Conservation (phyloP, 2,113 vertebrate genomes). For the Melanotaenia duboulayi region DNA sequence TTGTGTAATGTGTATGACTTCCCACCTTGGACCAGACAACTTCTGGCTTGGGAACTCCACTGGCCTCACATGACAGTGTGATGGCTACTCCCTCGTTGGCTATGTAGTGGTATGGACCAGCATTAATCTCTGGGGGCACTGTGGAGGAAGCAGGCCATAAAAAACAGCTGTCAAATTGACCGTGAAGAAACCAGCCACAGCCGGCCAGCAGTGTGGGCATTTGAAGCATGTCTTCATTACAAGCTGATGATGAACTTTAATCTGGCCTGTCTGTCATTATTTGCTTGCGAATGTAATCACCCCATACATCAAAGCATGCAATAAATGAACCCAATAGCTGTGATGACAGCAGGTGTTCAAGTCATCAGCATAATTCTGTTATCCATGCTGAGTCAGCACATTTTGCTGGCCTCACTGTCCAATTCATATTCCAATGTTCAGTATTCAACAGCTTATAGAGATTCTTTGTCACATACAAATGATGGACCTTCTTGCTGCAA, state of each 20-base stretch:
- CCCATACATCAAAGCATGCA: conserved; percentile 61
- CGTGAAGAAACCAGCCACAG: conserved; percentile 41
- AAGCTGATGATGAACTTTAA: conserved; percentile 70
- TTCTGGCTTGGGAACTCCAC: conserved; percentile 83
- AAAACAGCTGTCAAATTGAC: conserved; percentile 70
- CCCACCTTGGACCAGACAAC: conserved; percentile 91
- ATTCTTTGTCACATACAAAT: background rate
- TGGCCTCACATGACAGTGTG: conserved; percentile 84
- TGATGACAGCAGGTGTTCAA: conserved; percentile 62
- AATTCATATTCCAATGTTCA: background rate
- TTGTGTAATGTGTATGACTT: conserved; percentile 16
- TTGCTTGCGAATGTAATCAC: conserved; percentile 41
- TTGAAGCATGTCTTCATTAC: conserved; percentile 75
- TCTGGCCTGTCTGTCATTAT: conserved; percentile 69
- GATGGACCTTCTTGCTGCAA: background rate
- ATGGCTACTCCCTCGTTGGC: conserved; percentile 85
- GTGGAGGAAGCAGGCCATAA: conserved; percentile 70
- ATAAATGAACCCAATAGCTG: conserved; percentile 55
- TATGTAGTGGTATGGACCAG: conserved; percentile 82
- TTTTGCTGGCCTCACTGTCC: conserved; percentile 26
- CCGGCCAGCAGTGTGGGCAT: conserved; percentile 24
- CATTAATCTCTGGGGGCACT: conserved; percentile 91
- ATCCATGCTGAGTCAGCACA: conserved; percentile 59
- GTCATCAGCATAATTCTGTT: conserved; percentile 46
- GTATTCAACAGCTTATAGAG: background rate